Percentiles rank a stretch among this genome's conserved stretches.
Conservation (phyloP, 2,113 vertebrate genomes). For the Clinocottus analis region DNA sequence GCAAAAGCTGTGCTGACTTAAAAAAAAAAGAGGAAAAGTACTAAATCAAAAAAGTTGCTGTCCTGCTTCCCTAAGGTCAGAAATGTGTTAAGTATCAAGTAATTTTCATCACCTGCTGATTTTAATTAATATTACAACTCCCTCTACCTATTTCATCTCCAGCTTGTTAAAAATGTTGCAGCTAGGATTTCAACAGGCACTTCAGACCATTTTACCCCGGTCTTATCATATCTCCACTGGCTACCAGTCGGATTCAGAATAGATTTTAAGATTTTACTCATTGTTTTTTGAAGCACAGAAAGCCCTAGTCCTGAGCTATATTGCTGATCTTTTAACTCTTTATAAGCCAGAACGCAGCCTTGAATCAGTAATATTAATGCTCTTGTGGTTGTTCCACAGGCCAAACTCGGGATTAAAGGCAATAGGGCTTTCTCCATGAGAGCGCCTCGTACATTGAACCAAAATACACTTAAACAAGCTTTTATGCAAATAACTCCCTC, state of each 20-base stretch:
- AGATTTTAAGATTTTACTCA: neutral
- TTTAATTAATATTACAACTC: neutral
- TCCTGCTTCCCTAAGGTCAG: neutral
- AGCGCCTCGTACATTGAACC: too few species aligned
- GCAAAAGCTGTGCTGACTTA: neutral
- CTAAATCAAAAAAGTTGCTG: too few species aligned
- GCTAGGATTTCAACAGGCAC: neutral
- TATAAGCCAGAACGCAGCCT: neutral
- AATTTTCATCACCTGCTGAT: neutral
- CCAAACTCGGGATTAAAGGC: neutral
- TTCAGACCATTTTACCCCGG: neutral
- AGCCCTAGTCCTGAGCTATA: neutral
- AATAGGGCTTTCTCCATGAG: too few species aligned
- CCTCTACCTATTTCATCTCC: neutral
- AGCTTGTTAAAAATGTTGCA: neutral
- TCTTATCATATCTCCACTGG: neutral
- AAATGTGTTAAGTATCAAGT: neutral
- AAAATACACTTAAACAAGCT: too few species aligned
- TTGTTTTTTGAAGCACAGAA: neutral
- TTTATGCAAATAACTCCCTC: too few species aligned
- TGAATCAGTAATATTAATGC: neutral
- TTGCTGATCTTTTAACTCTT: neutral
- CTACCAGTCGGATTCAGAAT: neutral
- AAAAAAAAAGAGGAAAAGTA: too few species aligned
- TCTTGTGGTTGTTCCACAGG: too few species aligned